phyloP scores from a whole-genome alignment of 1,140 invertebrate genomes.

The Camponotus pennsylvanicus region DNA sequence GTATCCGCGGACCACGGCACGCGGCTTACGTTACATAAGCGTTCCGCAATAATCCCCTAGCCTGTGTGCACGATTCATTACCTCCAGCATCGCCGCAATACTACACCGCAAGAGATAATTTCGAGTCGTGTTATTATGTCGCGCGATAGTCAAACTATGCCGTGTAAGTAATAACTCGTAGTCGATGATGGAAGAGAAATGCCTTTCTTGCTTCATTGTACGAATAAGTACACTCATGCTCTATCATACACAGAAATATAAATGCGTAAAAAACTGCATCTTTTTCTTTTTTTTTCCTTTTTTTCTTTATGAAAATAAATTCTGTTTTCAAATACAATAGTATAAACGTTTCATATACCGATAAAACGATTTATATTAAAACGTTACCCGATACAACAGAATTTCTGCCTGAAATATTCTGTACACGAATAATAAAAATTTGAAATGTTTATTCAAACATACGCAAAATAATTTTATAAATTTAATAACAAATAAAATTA shows the following conservation, averaged over 20 bases:
- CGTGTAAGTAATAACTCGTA: slow-evolving; percentile 52
- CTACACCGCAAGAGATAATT: slow-evolving; percentile 58
- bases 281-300: too few species aligned
- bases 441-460: background rate
- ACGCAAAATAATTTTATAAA: slow-evolving; percentile 20
- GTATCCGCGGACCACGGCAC: slow-evolving; percentile 46
- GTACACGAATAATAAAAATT: background rate
- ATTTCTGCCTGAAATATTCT: slow-evolving; percentile 30
- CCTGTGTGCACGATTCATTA: slow-evolving; percentile 59
- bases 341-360: background rate
- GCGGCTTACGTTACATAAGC: slow-evolving; percentile 59
- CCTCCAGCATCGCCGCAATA: slow-evolving; percentile 53
- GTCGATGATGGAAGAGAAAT: slow-evolving; percentile 21
- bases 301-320: background rate
- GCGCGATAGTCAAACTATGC: slow-evolving; percentile 53
- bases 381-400: background rate
- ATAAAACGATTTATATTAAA: slow-evolving; percentile 41
- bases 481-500: background rate
- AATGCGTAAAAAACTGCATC: background rate
- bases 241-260: background rate
- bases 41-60: slow-evolving; percentile 57
- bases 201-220: slow-evolving; percentile 1
- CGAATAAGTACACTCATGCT: background rate
- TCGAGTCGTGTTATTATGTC: slow-evolving; percentile 54
- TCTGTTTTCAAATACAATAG: background rate